phyloP scores from a whole-genome alignment of 1,140 invertebrate genomes.

The Orius insidiosus region DNA sequence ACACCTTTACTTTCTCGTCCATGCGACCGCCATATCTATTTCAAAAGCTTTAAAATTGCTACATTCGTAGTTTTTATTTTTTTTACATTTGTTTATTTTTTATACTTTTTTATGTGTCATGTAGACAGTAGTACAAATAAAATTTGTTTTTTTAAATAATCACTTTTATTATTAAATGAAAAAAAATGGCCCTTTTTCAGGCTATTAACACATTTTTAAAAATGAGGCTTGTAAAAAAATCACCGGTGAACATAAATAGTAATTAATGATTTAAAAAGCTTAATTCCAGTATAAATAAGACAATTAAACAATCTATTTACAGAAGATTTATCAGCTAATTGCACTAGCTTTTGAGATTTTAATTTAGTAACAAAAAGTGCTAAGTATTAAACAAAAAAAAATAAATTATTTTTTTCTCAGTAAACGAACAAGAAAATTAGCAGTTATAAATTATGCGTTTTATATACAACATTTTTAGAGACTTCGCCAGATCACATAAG shows the following conservation, averaged over 20 bases:
- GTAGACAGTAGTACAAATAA: neutral
- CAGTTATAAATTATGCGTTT: too few species aligned
- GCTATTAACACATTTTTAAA: too few species aligned
- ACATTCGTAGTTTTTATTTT: neutral
- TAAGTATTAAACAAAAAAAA: too few species aligned
- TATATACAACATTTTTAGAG: too few species aligned
- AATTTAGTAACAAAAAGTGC: too few species aligned
- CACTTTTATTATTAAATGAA: neutral
- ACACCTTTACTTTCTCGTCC: constrained; percentile 5
- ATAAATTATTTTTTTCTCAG: too few species aligned
- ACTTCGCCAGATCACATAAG: too few species aligned
- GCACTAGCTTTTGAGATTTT: too few species aligned
- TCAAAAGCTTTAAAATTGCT: too few species aligned
- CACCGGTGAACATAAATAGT: constrained; percentile 1
- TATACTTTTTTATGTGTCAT: constrained; percentile 1
- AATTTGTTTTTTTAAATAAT: constrained; percentile 1
- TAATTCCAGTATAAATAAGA: neutral
- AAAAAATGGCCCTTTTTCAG: too few species aligned
- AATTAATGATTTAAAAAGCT: constrained; percentile 4
- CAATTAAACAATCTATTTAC: constrained; percentile 1
- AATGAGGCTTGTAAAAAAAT: neutral
- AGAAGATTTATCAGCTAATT: neutral
- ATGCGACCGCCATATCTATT: neutral
- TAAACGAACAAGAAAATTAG: too few species aligned
- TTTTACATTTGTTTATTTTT: neutral